Percentiles rank a stretch among this genome's conserved stretches.
Conservation (phyloP, 2,113 vertebrate genomes). For the Fregata magnificens region DNA sequence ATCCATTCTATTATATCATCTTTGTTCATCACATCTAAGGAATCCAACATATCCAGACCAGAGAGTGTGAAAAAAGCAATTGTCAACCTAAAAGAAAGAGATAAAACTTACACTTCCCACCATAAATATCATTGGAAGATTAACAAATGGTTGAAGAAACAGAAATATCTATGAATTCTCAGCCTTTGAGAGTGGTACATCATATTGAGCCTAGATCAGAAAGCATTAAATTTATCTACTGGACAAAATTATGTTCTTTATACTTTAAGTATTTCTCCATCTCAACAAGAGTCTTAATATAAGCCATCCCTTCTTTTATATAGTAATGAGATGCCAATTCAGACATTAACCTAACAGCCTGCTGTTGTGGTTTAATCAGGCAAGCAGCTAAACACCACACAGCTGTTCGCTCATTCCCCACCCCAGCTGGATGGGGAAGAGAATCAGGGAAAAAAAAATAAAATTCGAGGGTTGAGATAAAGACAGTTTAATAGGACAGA, state of each 20-base stretch:
- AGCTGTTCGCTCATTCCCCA: too few relatives aligned
- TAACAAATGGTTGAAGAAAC: background rate
- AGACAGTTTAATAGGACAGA: too few relatives aligned
- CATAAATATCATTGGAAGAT: background rate
- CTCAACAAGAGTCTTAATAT: too few relatives aligned
- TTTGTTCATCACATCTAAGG: constrained; percentile 87
- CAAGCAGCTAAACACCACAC: too few relatives aligned
- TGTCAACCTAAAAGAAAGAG: constrained; percentile 81
- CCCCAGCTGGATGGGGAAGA: too few relatives aligned
- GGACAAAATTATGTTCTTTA: background rate
- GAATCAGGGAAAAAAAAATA: too few relatives aligned
- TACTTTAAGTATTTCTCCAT: background rate
- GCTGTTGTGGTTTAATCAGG: too few relatives aligned
- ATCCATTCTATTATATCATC: constrained; percentile 89
- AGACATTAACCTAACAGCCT: too few relatives aligned
- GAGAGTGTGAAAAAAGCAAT: constrained; percentile 91
- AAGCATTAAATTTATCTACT: background rate
- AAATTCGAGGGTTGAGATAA: too few relatives aligned
- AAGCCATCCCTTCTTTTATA: too few relatives aligned
- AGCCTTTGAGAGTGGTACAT: background rate
- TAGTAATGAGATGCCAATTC: too few relatives aligned
- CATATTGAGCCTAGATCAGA: background rate
- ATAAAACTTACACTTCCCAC: constrained; percentile 4
- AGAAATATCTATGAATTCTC: background rate
- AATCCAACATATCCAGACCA: constrained; percentile 90